Percentiles rank a stretch among this genome's conserved stretches.
phyloP scores from a whole-genome alignment of 1,140 invertebrate species.

The Xylocopa sonorina region DNA sequence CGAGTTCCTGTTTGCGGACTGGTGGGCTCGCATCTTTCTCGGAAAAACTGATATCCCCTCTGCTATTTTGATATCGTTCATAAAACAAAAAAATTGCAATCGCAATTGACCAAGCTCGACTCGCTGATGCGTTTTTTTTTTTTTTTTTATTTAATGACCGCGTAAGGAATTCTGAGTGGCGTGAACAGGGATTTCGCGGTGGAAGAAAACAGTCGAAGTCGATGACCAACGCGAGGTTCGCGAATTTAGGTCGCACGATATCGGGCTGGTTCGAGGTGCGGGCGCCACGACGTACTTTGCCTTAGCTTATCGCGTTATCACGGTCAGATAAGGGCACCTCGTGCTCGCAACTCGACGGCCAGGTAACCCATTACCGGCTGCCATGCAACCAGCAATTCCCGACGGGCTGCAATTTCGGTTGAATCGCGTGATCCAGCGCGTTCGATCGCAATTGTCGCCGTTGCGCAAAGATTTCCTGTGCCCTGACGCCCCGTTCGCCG shows the following conservation, averaged over 20 bases:
- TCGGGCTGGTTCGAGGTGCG: slow-evolving; percentile 24
- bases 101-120: too few relatives aligned
- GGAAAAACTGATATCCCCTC: too few relatives aligned
- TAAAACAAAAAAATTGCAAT: too few relatives aligned
- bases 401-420: background rate
- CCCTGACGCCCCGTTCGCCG: accelerated
- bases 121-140: too few relatives aligned
- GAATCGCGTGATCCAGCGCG: background rate
- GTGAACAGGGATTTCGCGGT: background rate
- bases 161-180: too few relatives aligned
- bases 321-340: slow-evolving; percentile 41
- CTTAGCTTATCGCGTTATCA: slow-evolving; percentile 52
- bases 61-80: too few relatives aligned
- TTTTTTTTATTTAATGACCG: too few relatives aligned
- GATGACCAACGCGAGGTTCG: slow-evolving; percentile 22
- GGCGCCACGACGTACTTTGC: slow-evolving; percentile 37
- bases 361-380: slow-evolving; percentile 41
- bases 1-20: slow-evolving; percentile 9
- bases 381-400: slow-evolving; percentile 2
- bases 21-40: background rate
- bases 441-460: background rate
- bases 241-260: slow-evolving; percentile 49
- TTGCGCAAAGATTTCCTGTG: background rate
- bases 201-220: background rate
- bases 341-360: background rate